Base-by-base conservation (phyloP, 2,888 invertebrate genomes). In the Pseudococcus jackbeardsleyi region DNA sequence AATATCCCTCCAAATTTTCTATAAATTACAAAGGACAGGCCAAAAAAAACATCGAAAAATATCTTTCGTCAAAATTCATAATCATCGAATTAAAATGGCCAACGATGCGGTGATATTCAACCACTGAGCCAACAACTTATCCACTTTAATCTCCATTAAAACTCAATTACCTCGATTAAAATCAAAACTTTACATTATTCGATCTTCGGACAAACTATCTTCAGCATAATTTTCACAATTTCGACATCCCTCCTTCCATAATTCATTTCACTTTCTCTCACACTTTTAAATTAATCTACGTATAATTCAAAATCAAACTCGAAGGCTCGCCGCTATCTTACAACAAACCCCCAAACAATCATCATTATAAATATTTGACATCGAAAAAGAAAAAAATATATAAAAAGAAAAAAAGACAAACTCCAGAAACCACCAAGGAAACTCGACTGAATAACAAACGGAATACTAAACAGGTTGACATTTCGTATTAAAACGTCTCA, bases 381-480 rank as follows among this genome's bases (percentile, higher is more conserved):
- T 42, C 42, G 42, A 42, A 9, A 22, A 17, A 15, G n/a, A 59
- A 59, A 59, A 59, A 64, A 19, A 22, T n/a, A n/a, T n/a, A n/a
- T n/a, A n/a, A 0, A 64, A 9, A 3, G 2, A 64, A 1, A 22
- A 22, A 22, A 22, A 22, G 15, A 22, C 22, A 64, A 22, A 22
- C 64, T 22, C 22, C 12, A 22, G 22, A 8, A 64, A 8, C 64
- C 19, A 64, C 22, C 64, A 22, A 64, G 22, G 19, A 64, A 64
- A 6, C 22, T 64, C 12, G 3, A 33, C 19, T 8, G 72, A 72
- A 39, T 72, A 9, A 2, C 26, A 17, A 72, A 33, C 33, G 33
- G 72, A 72, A 72, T 72, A 72, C 72, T 72, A 72, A 72, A 72
- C 33, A 33, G 33, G 72, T 72, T 72, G 72, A 72, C 72, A 72